Percentiles rank a stretch among this genome's conserved stretches.
These are phyloP conservation scores for Pheosia tremula DNA, from an alignment of 2,888 invertebrate genomes.

Conservation along the genomic window DNA sequence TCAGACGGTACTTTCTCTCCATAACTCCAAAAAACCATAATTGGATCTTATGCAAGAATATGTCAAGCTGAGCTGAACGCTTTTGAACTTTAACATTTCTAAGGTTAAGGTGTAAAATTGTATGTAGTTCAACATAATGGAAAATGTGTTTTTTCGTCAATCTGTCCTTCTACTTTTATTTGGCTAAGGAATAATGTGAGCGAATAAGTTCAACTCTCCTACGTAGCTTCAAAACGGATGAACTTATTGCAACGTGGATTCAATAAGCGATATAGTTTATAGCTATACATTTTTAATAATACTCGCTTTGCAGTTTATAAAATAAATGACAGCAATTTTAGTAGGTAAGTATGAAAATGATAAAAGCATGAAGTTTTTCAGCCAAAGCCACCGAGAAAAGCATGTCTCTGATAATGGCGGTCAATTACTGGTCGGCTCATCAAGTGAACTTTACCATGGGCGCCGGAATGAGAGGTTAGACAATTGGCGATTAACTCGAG, in stretches of 20 bases:
- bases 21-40: conserved; percentile 56
- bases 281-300: too few relatives aligned
- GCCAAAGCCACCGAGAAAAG: neutral
- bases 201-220: too few relatives aligned
- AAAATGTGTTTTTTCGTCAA: neutral
- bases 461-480: conserved; percentile 3
- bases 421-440: neutral
- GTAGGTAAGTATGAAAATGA: too few relatives aligned
- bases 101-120: neutral
- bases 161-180: too few relatives aligned
- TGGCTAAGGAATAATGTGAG: too few relatives aligned
- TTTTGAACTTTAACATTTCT: conserved; percentile 26
- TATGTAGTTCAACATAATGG: neutral
- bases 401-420: neutral
- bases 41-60: conserved; percentile 34
- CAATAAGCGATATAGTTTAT: too few relatives aligned
- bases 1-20: conserved; percentile 60
- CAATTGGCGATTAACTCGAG: conserved; percentile 4
- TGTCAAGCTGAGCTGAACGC: neutral
- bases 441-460: neutral
- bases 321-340: too few relatives aligned
- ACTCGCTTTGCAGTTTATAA: too few relatives aligned
- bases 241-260: too few relatives aligned
- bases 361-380: neutral
- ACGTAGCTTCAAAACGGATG: too few relatives aligned